Conservation (phyloP, 1,140 invertebrate genomes). For the Megathymus violae region DNA sequence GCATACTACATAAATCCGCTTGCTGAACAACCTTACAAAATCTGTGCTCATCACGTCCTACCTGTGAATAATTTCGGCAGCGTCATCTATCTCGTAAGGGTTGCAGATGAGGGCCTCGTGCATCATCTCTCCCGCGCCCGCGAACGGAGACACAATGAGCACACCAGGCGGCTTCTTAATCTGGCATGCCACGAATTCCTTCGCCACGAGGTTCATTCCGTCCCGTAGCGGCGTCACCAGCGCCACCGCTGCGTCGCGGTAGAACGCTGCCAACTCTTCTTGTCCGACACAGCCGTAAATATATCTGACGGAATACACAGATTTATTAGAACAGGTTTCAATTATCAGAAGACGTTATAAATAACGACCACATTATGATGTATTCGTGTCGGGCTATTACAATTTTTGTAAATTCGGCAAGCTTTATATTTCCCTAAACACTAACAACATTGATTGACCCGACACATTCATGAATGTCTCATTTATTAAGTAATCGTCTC, state of each 20-base stretch:
- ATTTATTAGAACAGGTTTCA: too few species aligned
- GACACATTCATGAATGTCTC: too few species aligned
- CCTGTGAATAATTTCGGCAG: conserved; percentile 93
- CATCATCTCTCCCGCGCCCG: conserved; percentile 95
- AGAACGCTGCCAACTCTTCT: conserved; percentile 93
- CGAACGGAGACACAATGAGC: conserved; percentile 94
- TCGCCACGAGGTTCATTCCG: conserved; percentile 97
- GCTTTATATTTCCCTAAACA: too few species aligned
- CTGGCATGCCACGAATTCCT: conserved; percentile 96
- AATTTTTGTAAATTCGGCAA: too few species aligned
- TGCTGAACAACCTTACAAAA: neutral
- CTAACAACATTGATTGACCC: too few species aligned
- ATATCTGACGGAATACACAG: conserved; percentile 86
- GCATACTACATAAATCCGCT: too few species aligned
- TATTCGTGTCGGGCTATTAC: too few species aligned
- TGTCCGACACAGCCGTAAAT: conserved; percentile 95
- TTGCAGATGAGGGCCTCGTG: conserved; percentile 95
- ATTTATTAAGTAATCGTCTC: too few species aligned
- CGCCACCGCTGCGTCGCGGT: conserved; percentile 93
- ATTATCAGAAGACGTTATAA: too few species aligned
- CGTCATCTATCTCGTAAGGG: conserved; percentile 94
- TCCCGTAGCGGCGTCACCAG: conserved; percentile 94
- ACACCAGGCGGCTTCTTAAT: conserved; percentile 94
- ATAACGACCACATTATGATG: too few species aligned
- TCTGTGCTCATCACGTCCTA: conserved; percentile 54